phyloP scores from a whole-genome alignment of 2,797 vertebrate species.

The Momotus momota region DNA sequence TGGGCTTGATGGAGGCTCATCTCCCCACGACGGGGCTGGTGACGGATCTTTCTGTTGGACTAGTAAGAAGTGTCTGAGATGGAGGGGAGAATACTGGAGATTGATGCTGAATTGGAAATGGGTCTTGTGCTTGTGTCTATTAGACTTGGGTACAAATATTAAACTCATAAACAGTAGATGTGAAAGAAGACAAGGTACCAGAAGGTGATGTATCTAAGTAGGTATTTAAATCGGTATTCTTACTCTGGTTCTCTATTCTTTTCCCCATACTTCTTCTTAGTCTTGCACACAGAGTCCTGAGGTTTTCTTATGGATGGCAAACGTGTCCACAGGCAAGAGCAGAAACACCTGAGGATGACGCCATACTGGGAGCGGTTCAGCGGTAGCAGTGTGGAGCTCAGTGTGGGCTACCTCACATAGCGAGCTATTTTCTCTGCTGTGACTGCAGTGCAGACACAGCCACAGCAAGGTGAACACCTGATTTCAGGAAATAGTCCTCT shows the following conservation, averaged over 20 bases:
- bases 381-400: not conserved
- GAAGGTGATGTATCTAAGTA: not conserved
- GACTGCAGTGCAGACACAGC: not conserved
- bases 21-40: not conserved
- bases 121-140: not conserved
- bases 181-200: not conserved
- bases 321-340: not conserved
- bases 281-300: not conserved
- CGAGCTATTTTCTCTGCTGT: not conserved
- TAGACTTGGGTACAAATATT: not conserved
- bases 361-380: fast-evolving
- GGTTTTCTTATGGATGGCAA: not conserved
- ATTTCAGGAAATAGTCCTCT: not conserved
- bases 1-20: not conserved
- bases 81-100: not conserved
- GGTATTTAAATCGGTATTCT: not conserved
- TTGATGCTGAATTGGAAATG: not conserved
- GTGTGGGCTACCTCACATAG: not conserved
- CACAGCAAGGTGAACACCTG: not conserved
- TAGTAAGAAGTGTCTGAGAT: not conserved
- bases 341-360: not conserved
- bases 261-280: not conserved
- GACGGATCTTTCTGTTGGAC: not conserved
- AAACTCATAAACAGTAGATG: not conserved
- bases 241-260: not conserved